Evolutionary conservation across 2,888 invertebrate genomes (phyloP), one percentile per base, ranked within the genome.

Genomic region (Eristalis intricaria): DNA sequence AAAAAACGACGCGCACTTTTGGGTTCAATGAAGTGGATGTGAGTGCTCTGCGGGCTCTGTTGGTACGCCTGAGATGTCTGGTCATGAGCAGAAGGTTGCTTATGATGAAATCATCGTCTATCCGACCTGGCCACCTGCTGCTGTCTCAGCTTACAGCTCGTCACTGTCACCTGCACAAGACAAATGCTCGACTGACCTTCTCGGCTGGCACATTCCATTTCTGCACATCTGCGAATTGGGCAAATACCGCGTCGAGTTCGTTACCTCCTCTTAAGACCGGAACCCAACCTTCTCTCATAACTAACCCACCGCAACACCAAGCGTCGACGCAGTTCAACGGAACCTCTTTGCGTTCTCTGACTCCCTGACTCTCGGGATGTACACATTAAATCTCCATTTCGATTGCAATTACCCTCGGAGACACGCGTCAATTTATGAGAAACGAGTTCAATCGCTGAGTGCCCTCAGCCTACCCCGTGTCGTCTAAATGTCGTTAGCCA

Each of bases 371-470:
- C 29, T 29, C 15, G 29, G 11, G 10, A 64, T 15, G 15, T 32
- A 10, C 32, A 32, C 5, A 63, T 56, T n/a, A 64, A 23, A 69
- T 4, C 3, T 15, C 11, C 26, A 70, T 29, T 77, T 35, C 70
- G n/a, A 23, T 70, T 56, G 58, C 50, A 70, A 70, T 38, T 56
- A 61, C 2, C 29, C 38, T 13, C 75, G 60, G 26, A 26, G 43
- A 32, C 15, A 40, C 19, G 5, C 40, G 38, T 43, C 68, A 19
- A 79, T 69, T 69, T 60, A 15, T 68, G 69, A 13, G 29, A 64
- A 73, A 75, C 75, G 35, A 60, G 65, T 80, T 80, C 61, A 66
- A 66, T 73, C 50, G 40, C 15, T 40, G 26, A 32, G 22, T 65
- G 63, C 60, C 56, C 32, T 15, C 26, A 60, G 15, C 60, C 60